phyloP scores from a whole-genome alignment of 2,888 invertebrate species.

The Ptychoptera contaminata region DNA sequence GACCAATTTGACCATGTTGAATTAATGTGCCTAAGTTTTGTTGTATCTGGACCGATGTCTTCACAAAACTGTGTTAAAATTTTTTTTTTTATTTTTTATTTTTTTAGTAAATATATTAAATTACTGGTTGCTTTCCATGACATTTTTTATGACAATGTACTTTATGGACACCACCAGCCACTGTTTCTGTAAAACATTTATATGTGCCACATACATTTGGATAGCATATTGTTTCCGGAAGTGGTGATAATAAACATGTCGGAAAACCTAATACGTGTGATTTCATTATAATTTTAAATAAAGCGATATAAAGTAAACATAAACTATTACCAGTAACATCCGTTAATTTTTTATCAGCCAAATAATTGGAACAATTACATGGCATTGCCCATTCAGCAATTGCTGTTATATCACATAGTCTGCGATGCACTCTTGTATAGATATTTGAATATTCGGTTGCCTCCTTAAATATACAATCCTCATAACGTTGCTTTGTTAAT shows the following conservation, averaged over 20 bases:
- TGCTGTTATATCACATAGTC: constrained; percentile 30
- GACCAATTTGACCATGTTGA: constrained; percentile 29
- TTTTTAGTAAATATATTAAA: background rate
- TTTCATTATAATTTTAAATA: constrained; percentile 3
- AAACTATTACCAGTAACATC: background rate
- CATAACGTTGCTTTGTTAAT: constrained; percentile 18
- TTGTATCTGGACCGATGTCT: constrained; percentile 17
- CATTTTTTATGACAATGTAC: constrained; percentile 26
- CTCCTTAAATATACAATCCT: constrained; percentile 24
- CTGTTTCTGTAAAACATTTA: constrained; percentile 20
- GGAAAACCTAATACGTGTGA: constrained; percentile 33
- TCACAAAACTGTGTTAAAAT: no score
- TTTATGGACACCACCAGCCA: constrained; percentile 22
- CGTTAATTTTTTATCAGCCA: background rate
- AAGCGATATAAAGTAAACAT: no score
- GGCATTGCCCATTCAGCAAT: constrained; percentile 16
- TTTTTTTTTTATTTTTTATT: no score
- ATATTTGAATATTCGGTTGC: constrained; percentile 14
- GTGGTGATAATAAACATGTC: constrained; percentile 28
- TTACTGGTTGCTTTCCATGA: constrained; percentile 24
- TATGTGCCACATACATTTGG: constrained; percentile 27
- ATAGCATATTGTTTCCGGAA: constrained; percentile 26
- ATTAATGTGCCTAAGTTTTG: constrained; percentile 17
- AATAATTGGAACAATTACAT: constrained; percentile 19
- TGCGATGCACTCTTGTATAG: constrained; percentile 27